Evolutionary conservation across 2,888 invertebrate genomes (phyloP).

Genomic region (Plagodis pulveraria): DNA sequence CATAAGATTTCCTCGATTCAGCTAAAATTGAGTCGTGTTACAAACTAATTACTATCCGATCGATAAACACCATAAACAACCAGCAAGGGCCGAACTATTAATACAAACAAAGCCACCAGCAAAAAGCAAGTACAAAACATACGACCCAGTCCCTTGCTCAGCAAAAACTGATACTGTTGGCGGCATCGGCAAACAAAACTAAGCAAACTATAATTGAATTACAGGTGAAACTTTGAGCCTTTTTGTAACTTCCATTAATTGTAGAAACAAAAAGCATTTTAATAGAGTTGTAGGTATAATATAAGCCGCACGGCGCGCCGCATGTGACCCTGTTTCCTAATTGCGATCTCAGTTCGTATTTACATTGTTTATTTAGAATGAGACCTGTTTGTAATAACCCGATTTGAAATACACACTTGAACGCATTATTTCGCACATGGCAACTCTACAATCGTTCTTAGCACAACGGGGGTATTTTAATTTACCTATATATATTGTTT

Average conservation of each 20-base stretch:
- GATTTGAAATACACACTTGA: not conserved
- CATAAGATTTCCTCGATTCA: too few relatives aligned
- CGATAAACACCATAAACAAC: constrained; percentile 23
- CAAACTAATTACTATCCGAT: constrained; percentile 1
- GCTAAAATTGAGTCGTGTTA: not conserved
- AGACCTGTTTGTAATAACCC: not conserved
- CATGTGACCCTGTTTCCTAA: constrained; percentile 24
- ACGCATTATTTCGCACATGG: not conserved
- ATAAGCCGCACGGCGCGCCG: constrained; percentile 35
- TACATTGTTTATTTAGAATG: not conserved
- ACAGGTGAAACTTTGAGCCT: constrained; percentile 50
- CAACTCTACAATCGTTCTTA: too few relatives aligned
- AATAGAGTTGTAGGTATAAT: constrained; percentile 38
- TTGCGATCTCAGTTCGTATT: constrained; percentile 16
- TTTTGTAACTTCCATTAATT: constrained; percentile 39
- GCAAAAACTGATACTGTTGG: constrained; percentile 33
- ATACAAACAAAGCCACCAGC: constrained; percentile 28
- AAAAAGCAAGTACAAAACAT: constrained; percentile 34
- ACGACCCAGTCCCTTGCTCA: constrained; percentile 33
- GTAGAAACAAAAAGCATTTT: constrained; percentile 36
- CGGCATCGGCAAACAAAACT: constrained; percentile 38
- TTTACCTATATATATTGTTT: too few relatives aligned
- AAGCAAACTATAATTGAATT: constrained; percentile 63
- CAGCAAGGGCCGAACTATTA: constrained; percentile 21
- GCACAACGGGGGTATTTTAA: too few relatives aligned